phyloP scores from a whole-genome alignment of 2,888 invertebrate genomes.

The Drosophila emarginata region DNA sequence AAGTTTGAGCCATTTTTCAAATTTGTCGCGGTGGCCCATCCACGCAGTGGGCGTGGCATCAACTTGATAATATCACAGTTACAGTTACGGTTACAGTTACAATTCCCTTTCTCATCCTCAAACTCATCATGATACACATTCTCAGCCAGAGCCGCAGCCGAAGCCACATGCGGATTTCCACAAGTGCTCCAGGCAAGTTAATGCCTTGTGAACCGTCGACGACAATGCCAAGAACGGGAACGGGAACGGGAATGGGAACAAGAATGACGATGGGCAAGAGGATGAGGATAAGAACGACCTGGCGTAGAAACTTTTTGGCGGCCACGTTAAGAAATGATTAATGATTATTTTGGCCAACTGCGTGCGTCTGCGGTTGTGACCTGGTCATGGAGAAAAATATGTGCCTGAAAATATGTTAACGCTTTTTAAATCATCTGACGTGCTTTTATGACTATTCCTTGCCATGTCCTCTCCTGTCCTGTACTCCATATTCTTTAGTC shows the following conservation, averaged over 20 bases:
- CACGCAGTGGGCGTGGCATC: constrained; percentile 27
- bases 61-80: constrained; percentile 12
- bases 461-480: constrained; percentile 7
- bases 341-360: constrained; percentile 69
- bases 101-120: neutral
- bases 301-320: constrained; percentile 57
- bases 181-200: constrained; percentile 66
- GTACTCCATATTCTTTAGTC: neutral
- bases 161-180: constrained; percentile 58
- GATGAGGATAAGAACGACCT: neutral
- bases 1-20: constrained; percentile 75
- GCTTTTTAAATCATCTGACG: constrained; percentile 70
- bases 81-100: constrained; percentile 18
- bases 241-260: neutral
- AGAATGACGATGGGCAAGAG: neutral
- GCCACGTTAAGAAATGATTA: constrained; percentile 69
- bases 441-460: constrained; percentile 19
- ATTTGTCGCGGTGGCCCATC: constrained; percentile 69
- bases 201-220: constrained; percentile 64
- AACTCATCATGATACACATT: neutral
- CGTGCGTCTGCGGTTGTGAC: constrained; percentile 53
- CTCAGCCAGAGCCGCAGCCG: neutral
- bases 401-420: constrained; percentile 71
- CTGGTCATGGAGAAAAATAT: constrained; percentile 44
- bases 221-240: constrained; percentile 9